Percentiles rank a stretch among this genome's conserved stretches.
phyloP scores from a whole-genome alignment of 1,140 invertebrate genomes.

The Oreohelix idahoensis region DNA sequence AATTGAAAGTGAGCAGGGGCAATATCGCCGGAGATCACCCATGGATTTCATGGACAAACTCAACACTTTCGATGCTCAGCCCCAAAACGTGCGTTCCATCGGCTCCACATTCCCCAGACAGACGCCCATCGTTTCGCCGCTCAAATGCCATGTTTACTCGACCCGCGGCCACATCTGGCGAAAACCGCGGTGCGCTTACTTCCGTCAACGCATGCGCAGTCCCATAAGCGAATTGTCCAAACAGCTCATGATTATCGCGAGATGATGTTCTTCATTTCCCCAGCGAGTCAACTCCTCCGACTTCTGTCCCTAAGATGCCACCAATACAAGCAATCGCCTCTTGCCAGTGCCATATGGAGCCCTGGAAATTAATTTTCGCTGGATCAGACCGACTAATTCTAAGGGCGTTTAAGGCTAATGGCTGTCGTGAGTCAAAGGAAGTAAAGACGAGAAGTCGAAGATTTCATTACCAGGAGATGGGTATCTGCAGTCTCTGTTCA shows the following conservation, averaged over 20 bases:
- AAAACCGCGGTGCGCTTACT: constrained; percentile 31
- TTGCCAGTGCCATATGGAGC: constrained; percentile 15
- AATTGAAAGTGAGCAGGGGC: constrained; percentile 27
- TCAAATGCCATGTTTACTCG: constrained; percentile 34
- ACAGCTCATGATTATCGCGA: constrained; percentile 10
- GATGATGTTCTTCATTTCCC: constrained; percentile 25
- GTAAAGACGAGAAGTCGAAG: not conserved
- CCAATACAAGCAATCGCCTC: not conserved
- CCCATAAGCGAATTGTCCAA: constrained; percentile 32
- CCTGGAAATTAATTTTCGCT: not conserved
- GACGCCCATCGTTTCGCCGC: constrained; percentile 10
- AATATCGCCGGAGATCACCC: constrained; percentile 9
- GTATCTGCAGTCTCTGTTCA: not conserved
- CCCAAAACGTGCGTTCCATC: constrained; percentile 4
- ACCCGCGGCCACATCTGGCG: constrained; percentile 16
- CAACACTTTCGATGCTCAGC: not conserved
- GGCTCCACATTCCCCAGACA: not conserved
- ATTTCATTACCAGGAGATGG: not conserved
- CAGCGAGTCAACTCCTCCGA: not conserved
- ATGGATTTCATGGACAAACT: constrained; percentile 27
- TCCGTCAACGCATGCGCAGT: constrained; percentile 31
- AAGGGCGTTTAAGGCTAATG: not conserved
- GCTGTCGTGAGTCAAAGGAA: not conserved
- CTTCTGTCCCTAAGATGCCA: constrained; percentile 2
- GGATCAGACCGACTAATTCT: not conserved